These are phyloP conservation scores for Sebastes miniatus DNA, from an alignment of 2,797 vertebrate genomes.

Conservation along the genomic window DNA sequence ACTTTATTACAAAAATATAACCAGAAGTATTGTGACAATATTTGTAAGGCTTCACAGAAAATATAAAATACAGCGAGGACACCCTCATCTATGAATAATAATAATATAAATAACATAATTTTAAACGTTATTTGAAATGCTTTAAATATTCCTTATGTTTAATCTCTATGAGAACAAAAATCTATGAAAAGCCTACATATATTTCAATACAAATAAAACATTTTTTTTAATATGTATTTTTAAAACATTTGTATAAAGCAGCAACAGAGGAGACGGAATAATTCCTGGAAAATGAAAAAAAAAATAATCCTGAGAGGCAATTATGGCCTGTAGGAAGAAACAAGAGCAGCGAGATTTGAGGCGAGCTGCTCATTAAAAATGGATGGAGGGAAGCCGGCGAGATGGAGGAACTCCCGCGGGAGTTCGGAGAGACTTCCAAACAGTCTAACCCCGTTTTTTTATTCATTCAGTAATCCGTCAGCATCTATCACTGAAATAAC, in stretches of 20 bases:
- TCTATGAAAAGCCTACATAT: background rate
- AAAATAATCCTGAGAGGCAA: constrained; percentile 1
- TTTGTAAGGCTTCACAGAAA: background rate
- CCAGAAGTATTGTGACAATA: background rate
- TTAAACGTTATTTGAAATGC: background rate
- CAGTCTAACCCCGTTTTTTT: background rate
- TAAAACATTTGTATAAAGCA: background rate
- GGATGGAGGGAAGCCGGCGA: constrained; percentile 46
- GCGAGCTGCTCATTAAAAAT: constrained; percentile 59
- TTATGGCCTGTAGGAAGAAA: constrained; percentile 36
- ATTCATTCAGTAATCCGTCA: background rate
- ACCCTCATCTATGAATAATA: background rate
- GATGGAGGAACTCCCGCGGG: constrained; percentile 41
- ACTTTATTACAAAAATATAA: background rate
- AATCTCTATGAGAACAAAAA: background rate
- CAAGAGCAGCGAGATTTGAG: constrained; percentile 16
- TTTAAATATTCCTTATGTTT: background rate
- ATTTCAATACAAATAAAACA: background rate
- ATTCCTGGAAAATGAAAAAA: constrained; percentile 19
- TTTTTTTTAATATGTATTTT: background rate
- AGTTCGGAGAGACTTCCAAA: background rate
- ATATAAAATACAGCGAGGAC: background rate
- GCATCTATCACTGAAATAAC: background rate
- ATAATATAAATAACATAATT: background rate
- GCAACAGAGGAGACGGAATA: background rate